These are phyloP conservation scores for Sebastes aleutianus DNA, from an alignment of 2,797 vertebrate genomes.

Conservation along the genomic window DNA sequence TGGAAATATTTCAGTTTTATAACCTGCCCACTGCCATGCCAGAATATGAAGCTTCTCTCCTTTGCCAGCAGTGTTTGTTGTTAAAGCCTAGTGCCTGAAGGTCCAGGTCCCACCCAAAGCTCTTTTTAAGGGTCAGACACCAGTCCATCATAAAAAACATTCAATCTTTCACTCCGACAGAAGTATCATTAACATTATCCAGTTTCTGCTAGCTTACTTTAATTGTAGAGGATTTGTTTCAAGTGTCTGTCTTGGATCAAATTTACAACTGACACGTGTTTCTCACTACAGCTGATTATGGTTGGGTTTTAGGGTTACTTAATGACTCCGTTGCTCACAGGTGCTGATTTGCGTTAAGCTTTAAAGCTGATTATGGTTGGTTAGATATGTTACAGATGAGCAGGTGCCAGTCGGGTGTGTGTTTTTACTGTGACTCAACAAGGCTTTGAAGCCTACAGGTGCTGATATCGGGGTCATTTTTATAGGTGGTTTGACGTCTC, in stretches of 20 bases:
- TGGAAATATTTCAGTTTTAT: constrained; percentile 59
- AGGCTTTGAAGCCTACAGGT: constrained; percentile 60
- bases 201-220: constrained; percentile 6
- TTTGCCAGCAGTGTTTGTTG: constrained; percentile 13
- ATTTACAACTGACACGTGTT: constrained; percentile 10
- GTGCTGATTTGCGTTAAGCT: constrained; percentile 52
- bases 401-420: constrained; percentile 50
- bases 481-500: constrained; percentile 37
- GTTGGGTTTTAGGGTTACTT: neutral
- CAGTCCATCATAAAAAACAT: neutral
- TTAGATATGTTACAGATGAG: constrained; percentile 49
- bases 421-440: constrained; percentile 27
- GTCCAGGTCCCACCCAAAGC: constrained; percentile 37
- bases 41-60: constrained; percentile 19
- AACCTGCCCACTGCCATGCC: constrained; percentile 25
- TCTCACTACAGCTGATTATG: neutral
- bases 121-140: neutral
- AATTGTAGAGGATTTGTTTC: constrained; percentile 10
- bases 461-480: constrained; percentile 38
- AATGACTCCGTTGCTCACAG: constrained; percentile 33
- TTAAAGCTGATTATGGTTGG: constrained; percentile 53
- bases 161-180: neutral
- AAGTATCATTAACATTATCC: neutral
- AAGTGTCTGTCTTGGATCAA: constrained; percentile 14
- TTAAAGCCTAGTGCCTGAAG: constrained; percentile 49